Base-by-base conservation (phyloP, 2,797 vertebrate species). In the Todus mexicanus region DNA sequence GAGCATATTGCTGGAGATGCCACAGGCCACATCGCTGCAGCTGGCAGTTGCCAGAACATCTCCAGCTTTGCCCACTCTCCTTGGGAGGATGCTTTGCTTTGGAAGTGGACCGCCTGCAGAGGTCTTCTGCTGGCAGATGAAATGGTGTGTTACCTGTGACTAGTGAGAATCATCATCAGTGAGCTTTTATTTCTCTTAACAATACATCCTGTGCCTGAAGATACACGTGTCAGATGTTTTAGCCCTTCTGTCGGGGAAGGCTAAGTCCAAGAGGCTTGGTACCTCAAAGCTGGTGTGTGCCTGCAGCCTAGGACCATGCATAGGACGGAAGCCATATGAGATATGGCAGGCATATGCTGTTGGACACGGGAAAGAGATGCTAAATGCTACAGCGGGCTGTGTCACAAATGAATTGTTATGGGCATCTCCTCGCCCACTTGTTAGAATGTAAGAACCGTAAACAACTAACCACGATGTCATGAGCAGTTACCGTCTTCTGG, bases 171-270 rank as follows among this genome's bases (percentile, higher is more conserved):
- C 15, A 6, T 26, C 6, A 11, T n/a, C 7, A 2, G 2, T 15
- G 51, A 61, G 20, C 11, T 64, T 69, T 64, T 64, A 7, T 38
- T 78, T 74, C 78, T 35, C 35, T 65, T 37, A 48, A 48, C 33
- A 31, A 10, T 12, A 11, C 11, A 4, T 43, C 11, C 27, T 43
- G 40, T 15, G 26, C 43, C 51, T 1, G 1, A 15, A 70, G 38
- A n/a, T 8, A 10, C 0, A 3, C 0, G 0, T 15, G 2, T 1
- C 22, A 56, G 14, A 12, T 7, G 57, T 21, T 68, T 42, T 33
- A 10, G 19, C 5, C 0, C 43, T 7, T 29, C 5, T 31, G 5
- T 35, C 9, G n/a, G 7, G 9, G 26, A n/a, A 63, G 50, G 63
- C 22, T 45, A 8, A 20, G 40, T 15, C 23, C 20, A 53, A 61